These are phyloP conservation scores for Chamaedrilus cognettii DNA, from an alignment of 2,888 invertebrate species.

Conservation along the genomic window DNA sequence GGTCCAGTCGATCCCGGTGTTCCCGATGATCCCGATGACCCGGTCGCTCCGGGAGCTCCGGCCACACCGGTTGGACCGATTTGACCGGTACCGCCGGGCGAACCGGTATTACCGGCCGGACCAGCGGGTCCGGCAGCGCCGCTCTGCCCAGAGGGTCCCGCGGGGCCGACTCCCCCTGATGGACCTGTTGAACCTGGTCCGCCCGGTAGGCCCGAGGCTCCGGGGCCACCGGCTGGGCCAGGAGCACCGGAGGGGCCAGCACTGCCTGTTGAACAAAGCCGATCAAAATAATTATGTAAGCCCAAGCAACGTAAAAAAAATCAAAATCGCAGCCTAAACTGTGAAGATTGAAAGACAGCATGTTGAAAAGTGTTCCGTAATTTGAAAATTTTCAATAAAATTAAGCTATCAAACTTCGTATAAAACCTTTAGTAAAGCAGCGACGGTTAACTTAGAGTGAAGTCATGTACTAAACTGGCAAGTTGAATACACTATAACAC, in stretches of 20 bases:
- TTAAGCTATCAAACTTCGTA: too few relatives aligned
- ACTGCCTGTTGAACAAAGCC: background rate
- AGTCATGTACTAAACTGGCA: too few relatives aligned
- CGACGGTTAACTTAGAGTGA: too few relatives aligned
- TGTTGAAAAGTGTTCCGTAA: too few relatives aligned
- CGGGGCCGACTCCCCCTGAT: background rate
- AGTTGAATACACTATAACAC: too few relatives aligned
- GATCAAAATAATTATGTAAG: too few relatives aligned
- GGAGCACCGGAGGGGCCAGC: background rate
- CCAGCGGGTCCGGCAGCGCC: constrained; percentile 11
- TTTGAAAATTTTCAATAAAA: too few relatives aligned
- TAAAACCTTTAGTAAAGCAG: too few relatives aligned
- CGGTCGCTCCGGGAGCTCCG: constrained; percentile 14
- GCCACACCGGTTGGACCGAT: constrained; percentile 12
- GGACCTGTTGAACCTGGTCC: background rate
- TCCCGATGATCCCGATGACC: constrained; percentile 28
- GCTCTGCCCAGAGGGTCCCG: background rate
- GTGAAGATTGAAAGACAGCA: too few relatives aligned
- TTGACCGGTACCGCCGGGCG: constrained; percentile 16
- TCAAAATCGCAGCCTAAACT: too few relatives aligned
- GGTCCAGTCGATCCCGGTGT: constrained; percentile 2
- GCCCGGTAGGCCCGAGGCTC: background rate
- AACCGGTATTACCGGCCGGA: constrained; percentile 19
- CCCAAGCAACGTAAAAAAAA: too few relatives aligned
- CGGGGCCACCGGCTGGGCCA: background rate